These are phyloP conservation scores for Pollachius pollachius DNA, from an alignment of 2,113 vertebrate genomes.

Conservation along the genomic window DNA sequence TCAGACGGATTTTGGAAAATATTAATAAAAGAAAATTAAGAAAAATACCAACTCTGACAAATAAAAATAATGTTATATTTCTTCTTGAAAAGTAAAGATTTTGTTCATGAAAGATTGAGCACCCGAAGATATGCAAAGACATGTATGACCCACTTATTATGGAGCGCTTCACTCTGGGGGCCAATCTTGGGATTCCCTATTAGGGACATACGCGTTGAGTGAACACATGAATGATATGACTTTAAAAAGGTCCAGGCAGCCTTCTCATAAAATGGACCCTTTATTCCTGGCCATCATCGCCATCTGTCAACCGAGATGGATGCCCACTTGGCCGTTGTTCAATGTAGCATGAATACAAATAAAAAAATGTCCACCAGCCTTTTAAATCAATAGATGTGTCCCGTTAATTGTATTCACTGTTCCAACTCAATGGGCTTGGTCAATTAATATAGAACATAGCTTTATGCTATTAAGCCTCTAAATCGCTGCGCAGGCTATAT, in stretches of 20 bases:
- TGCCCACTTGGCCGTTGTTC: constrained; percentile 45
- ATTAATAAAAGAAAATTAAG: too few relatives aligned
- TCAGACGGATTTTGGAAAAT: too few relatives aligned
- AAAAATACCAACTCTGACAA: too few relatives aligned
- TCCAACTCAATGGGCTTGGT: constrained; percentile 39
- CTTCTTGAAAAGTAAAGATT: too few relatives aligned
- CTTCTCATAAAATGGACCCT: constrained; percentile 70
- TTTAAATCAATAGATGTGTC: constrained; percentile 53
- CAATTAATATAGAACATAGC: constrained; percentile 32
- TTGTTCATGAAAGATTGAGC: too few relatives aligned
- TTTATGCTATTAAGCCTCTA: constrained; percentile 32
- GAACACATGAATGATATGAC: constrained; percentile 57
- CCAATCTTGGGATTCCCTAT: neutral
- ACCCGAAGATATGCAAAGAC: too few relatives aligned
- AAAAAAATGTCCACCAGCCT: constrained; percentile 36
- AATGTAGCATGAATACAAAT: constrained; percentile 51
- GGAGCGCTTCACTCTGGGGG: neutral
- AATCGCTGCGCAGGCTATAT: constrained; percentile 38
- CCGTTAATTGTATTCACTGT: constrained; percentile 15
- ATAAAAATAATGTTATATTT: too few relatives aligned
- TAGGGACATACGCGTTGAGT: constrained; percentile 5
- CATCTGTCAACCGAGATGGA: constrained; percentile 62
- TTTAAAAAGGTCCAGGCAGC: constrained; percentile 64
- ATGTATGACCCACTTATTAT: too few relatives aligned
- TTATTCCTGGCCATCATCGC: constrained; percentile 62